A percentile compares a stretch with the other conserved stretches of the same genome.
Conservation (phyloP, 2,113 vertebrate genomes). For the Lepidiolamprologus cunningtoni region DNA sequence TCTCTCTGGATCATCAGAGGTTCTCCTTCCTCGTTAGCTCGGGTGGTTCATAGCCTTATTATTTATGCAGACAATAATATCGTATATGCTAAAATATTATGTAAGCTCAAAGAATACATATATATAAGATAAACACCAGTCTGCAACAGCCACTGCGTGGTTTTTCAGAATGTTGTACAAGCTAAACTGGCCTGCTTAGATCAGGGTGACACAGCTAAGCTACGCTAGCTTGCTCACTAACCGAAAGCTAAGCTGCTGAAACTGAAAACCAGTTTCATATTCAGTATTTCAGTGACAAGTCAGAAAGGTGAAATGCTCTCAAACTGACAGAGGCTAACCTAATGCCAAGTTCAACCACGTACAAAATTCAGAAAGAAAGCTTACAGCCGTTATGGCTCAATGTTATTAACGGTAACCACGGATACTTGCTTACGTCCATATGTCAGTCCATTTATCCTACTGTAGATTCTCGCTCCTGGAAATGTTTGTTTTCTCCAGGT, state of each 20-base stretch:
- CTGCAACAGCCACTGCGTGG: neutral
- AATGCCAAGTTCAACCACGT: neutral
- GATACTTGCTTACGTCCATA: neutral
- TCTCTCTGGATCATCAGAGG: neutral
- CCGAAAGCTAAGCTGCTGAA: neutral
- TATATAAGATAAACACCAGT: neutral
- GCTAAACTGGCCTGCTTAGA: neutral
- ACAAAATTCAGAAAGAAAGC: neutral
- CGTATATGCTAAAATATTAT: neutral
- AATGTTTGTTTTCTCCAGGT: neutral
- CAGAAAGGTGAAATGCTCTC: neutral
- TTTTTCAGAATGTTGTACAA: neutral
- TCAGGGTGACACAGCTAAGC: conserved; percentile 31
- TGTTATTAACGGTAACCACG: neutral
- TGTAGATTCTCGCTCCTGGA: neutral
- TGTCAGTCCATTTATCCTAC: neutral
- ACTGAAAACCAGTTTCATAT: neutral
- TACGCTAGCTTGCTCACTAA: neutral
- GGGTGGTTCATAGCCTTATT: neutral
- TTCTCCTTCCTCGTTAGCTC: neutral
- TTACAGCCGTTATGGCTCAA: neutral
- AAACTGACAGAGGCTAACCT: neutral
- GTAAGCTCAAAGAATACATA: neutral
- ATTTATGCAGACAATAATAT: neutral
- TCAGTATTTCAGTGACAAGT: neutral